A percentile compares a stretch with the other conserved stretches of the same genome.
Evolutionary conservation across 1,140 invertebrate species (phyloP).

Genomic region (Caerostris darwini): DNA sequence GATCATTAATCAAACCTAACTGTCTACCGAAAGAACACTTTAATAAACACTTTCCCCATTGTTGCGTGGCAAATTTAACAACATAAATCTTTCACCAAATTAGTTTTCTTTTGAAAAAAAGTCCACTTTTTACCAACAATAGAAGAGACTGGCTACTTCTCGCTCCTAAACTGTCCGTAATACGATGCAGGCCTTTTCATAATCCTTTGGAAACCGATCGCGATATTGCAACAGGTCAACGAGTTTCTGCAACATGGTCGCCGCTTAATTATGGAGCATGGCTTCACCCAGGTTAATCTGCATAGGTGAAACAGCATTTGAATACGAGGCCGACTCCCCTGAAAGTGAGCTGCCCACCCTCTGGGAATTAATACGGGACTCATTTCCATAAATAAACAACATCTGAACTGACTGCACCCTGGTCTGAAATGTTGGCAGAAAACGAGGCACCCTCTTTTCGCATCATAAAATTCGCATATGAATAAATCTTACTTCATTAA

Average conservation of each 20-base stretch:
- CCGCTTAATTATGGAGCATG: conserved; percentile 9
- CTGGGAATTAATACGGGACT: background rate
- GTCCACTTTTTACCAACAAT: background rate
- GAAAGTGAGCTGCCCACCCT: conserved; percentile 7
- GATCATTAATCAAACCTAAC: background rate
- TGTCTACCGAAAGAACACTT: background rate
- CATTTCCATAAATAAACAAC: conserved; percentile 50
- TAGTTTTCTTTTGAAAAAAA: background rate
- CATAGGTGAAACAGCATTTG: background rate
- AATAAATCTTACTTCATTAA: background rate
- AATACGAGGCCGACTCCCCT: conserved; percentile 30
- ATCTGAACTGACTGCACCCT: background rate
- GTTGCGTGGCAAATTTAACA: background rate
- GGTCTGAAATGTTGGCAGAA: background rate
- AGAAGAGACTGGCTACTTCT: conserved; percentile 2
- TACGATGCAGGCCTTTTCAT: background rate
- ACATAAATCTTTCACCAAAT: background rate
- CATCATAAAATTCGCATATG: background rate
- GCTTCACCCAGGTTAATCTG: conserved; percentile 1
- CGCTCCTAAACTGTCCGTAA: background rate
- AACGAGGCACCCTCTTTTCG: background rate
- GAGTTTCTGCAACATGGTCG: background rate
- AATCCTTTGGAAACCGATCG: background rate
- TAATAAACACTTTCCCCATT: background rate
- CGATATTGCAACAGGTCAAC: background rate